Percentiles rank a stretch among this genome's conserved stretches.
Conservation (phyloP, 2,113 vertebrate genomes). For the Nerophis lumbriciformis region DNA sequence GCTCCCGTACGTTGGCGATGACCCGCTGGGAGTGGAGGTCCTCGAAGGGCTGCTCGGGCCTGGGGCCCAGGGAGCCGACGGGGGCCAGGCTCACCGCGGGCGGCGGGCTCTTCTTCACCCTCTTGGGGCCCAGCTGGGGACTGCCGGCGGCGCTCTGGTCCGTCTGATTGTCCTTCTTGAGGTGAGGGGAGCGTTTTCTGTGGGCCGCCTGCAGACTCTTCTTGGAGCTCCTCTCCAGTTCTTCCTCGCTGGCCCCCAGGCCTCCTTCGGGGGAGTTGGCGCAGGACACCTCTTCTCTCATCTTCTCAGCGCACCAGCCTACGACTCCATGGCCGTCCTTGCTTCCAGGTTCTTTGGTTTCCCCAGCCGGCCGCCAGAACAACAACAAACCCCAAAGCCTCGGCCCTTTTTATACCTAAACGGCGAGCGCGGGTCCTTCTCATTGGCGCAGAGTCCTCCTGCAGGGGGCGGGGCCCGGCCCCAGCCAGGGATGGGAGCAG, state of each 20-base stretch:
- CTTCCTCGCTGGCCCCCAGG: slow-evolving; percentile 77
- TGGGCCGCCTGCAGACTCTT: slow-evolving; percentile 55
- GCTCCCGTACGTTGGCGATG: slow-evolving; percentile 85
- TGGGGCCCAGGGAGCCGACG: slow-evolving; percentile 53
- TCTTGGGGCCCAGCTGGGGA: slow-evolving; percentile 60
- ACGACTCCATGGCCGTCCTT: slow-evolving; percentile 48
- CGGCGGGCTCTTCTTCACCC: slow-evolving; percentile 64
- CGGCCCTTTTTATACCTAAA: slow-evolving; percentile 58
- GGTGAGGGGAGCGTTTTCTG: slow-evolving; percentile 73
- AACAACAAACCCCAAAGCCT: slow-evolving; percentile 68
- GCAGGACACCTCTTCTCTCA: slow-evolving; percentile 80
- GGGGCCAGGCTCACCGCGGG: slow-evolving; percentile 57
- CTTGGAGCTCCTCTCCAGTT: slow-evolving; percentile 70
- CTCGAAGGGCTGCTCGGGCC: slow-evolving; percentile 75
- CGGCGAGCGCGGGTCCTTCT: slow-evolving; percentile 30
- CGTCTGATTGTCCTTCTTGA: slow-evolving; percentile 59
- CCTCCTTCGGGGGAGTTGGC: slow-evolving; percentile 80
- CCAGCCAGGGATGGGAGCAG: slow-evolving; percentile 46
- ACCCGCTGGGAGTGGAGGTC: slow-evolving; percentile 80
- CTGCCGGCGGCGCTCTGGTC: slow-evolving; percentile 57
- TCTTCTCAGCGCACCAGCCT: slow-evolving; percentile 33
- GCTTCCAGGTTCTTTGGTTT: slow-evolving; percentile 50
- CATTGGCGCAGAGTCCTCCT: slow-evolving; percentile 52
- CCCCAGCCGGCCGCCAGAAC: slow-evolving; percentile 51
- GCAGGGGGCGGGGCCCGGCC: slow-evolving; percentile 44